Evolutionary conservation across 2,888 invertebrate genomes (phyloP).

Genomic region (Stenichneumon culpator): DNA sequence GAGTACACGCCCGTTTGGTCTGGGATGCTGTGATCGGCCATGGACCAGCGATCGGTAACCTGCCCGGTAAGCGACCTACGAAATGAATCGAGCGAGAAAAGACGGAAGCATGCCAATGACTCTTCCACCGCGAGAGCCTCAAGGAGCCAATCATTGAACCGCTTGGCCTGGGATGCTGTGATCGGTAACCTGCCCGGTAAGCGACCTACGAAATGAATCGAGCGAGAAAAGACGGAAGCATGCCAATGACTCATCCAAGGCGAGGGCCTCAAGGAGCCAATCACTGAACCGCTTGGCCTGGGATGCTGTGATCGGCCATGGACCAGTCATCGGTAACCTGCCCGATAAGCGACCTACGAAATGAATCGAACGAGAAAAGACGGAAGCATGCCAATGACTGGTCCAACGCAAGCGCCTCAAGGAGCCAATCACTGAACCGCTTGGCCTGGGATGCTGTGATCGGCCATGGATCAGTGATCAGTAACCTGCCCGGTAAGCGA

Average conservation of each 20-base stretch:
- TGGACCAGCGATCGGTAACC: background rate
- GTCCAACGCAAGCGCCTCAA: background rate
- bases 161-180: no score
- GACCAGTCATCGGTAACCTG: background rate
- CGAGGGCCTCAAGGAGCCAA: no score
- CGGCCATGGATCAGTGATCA: background rate
- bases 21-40: no score
- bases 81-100: background rate
- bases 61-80: background rate
- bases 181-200: background rate
- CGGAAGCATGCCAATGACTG: background rate
- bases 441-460: background rate
- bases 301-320: background rate
- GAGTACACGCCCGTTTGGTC: background rate
- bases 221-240: background rate
- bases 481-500: background rate
- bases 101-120: no score
- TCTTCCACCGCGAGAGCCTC: no score
- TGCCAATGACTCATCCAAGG: no score
- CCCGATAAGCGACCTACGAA: background rate
- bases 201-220: background rate
- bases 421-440: background rate
- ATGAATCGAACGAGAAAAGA: conserved; percentile 2
- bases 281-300: background rate
- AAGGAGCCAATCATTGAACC: no score